Base-by-base conservation (phyloP, 2,888 invertebrate species). In the Cremastinae sp. region DNA sequence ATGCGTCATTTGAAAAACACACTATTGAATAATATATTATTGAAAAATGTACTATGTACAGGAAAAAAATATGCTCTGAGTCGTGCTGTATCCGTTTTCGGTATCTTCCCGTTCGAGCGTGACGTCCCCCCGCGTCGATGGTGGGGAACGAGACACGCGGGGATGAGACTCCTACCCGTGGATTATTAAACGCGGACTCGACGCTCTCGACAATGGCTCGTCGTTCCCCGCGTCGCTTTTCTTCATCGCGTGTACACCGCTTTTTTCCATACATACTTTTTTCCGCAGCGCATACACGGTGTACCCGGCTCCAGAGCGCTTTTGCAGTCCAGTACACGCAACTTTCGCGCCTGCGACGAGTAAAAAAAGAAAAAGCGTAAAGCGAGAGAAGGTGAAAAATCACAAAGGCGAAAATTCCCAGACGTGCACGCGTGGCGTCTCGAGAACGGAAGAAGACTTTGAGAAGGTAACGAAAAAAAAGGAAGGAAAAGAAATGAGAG, bases 251-350 rank as follows among this genome's bases (percentile, higher is more conserved):
- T 58, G 36, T 59, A 64, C 20, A 56, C 18, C 54, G 61, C 54
- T 58, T 64, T 69, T 76, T 68, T 53, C 22, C 45, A 28, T 28
- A 10, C 16, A n/a, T 49, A 9, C 66, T 66, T 54, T 61, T 73
- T 59, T 75, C 38, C 18, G n/a, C n/a, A n/a, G n/a, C n/a, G n/a
- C n/a, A n/a, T n/a, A n/a, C n/a, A n/a, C 66, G 59, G 62, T 69
- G 72, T 75, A 69, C 73, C 51, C 78, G 74, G 78, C 77, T 80
- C 81, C 79, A 75, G 79, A 78, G 80, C 79, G 75, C 54, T 9
- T 36, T 49, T 53, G 22, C 36, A 43, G 66, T 10, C 61, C 61
- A 61, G 72, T 74, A 59, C 72, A 72, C 41, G 68, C 61, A 43
- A 65, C 47, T 65, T 76, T 79, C 75, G 74, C 76, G 78, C 79